Conservation (phyloP, 2,888 invertebrate genomes). For the Pterobdella sp. region DNA sequence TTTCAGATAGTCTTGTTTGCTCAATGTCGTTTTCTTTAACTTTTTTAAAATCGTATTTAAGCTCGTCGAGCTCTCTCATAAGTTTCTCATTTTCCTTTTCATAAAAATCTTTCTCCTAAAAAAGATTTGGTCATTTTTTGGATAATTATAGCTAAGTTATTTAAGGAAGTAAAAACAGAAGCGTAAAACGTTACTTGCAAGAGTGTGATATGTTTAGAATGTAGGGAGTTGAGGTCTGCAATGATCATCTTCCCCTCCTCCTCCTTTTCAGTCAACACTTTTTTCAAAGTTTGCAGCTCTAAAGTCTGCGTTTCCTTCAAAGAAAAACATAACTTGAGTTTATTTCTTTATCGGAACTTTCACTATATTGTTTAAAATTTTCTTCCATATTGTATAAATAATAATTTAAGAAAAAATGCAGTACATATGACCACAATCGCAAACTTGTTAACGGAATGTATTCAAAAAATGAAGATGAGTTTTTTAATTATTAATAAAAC, state of each 20-base stretch:
- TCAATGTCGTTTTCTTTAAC: slow-evolving; percentile 10
- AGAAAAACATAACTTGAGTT: background rate
- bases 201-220: background rate
- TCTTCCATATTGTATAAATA: too few relatives aligned
- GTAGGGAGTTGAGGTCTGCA: slow-evolving; percentile 17
- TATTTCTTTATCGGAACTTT: background rate
- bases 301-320: background rate
- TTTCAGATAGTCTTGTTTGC: background rate
- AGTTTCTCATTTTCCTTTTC: background rate
- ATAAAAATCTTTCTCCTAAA: slow-evolving; percentile 18
- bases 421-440: too few relatives aligned
- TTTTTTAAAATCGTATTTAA: slow-evolving; percentile 10
- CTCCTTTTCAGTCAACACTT: slow-evolving; percentile 13
- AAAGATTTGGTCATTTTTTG: too few relatives aligned
- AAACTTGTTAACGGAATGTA: too few relatives aligned
- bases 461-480: too few relatives aligned
- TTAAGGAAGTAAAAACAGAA: background rate
- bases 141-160: too few relatives aligned
- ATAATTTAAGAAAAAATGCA: too few relatives aligned
- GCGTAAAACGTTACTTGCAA: background rate
- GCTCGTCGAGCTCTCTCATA: background rate
- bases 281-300: slow-evolving; percentile 14
- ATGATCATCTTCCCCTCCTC: slow-evolving; percentile 19
- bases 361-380: too few relatives aligned
- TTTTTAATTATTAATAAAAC: too few relatives aligned